phyloP scores from a whole-genome alignment of 2,113 vertebrate genomes.

The Siniperca chuatsi region DNA sequence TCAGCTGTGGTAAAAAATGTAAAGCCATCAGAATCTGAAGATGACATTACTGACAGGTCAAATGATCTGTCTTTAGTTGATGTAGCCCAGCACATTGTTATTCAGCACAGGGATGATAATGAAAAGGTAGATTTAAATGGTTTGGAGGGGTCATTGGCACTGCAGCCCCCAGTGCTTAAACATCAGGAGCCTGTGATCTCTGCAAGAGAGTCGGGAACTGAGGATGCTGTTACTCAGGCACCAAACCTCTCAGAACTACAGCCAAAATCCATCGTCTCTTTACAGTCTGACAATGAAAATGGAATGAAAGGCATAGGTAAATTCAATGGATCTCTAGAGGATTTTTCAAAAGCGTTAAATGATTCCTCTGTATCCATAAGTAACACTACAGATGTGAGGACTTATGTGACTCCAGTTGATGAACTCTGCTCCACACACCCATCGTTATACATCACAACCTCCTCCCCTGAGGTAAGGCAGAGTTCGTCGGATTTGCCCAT shows the following conservation, averaged over 20 bases:
- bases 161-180: not conserved
- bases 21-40: slow-evolving; percentile 34
- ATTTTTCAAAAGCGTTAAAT: not conserved
- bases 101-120: not conserved
- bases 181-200: not conserved
- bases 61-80: slow-evolving; percentile 24
- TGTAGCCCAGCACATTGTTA: slow-evolving; percentile 16
- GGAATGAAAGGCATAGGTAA: not conserved
- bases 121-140: not conserved
- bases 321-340: not conserved
- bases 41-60: slow-evolving; percentile 17
- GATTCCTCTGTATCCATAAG: not conserved
- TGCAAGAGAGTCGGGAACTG: not conserved
- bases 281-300: not conserved
- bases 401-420: slow-evolving; percentile 3
- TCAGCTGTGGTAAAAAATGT: not conserved
- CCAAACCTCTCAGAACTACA: slow-evolving; percentile 10
- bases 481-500: not conserved
- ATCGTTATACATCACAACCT: slow-evolving; percentile 51
- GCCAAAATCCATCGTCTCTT: not conserved
- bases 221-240: not conserved
- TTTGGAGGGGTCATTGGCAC: not conserved
- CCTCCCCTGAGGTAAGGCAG: slow-evolving; percentile 54
- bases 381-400: not conserved
- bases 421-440: slow-evolving; percentile 36